These are phyloP conservation scores for Hypothenemus hampei DNA, from an alignment of 1,140 invertebrate species.

Conservation along the genomic window DNA sequence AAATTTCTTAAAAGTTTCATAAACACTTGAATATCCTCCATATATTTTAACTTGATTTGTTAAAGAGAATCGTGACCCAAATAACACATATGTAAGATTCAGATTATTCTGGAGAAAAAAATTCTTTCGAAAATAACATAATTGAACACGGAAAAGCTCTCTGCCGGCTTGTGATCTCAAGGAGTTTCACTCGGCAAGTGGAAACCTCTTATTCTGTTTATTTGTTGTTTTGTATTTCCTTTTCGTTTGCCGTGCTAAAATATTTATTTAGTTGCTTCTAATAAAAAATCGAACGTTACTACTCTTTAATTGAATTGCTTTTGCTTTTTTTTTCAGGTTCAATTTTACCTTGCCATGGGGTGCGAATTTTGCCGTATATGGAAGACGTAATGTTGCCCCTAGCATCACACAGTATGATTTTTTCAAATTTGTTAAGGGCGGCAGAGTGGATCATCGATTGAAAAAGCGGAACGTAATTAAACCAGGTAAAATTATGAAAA, in stretches of 20 bases:
- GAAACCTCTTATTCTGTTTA: slow-evolving; percentile 23
- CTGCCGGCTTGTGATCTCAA: slow-evolving; percentile 16
- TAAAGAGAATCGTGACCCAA: too few species aligned
- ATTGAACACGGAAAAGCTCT: slow-evolving; percentile 26
- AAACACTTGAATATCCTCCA: too few species aligned
- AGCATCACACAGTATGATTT: slow-evolving; percentile 95
- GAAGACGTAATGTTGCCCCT: slow-evolving; percentile 83
- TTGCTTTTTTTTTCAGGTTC: slow-evolving; percentile 56
- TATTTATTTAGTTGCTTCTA: slow-evolving; percentile 7
- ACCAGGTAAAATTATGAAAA: slow-evolving; percentile 30
- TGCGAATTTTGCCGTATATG: slow-evolving; percentile 90
- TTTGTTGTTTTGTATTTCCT: slow-evolving; percentile 23
- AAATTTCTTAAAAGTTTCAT: too few species aligned
- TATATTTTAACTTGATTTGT: too few species aligned
- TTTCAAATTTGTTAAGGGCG: slow-evolving; percentile 83
- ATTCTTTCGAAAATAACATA: slow-evolving; percentile 22
- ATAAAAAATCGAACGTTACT: not conserved
- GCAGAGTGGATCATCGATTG: slow-evolving; percentile 69
- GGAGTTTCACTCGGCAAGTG: slow-evolving; percentile 19
- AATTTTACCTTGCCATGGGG: slow-evolving; percentile 87
- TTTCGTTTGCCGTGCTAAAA: slow-evolving; percentile 16
- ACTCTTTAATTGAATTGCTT: not conserved
- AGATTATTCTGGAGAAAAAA: slow-evolving; percentile 6
- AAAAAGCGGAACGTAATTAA: slow-evolving; percentile 47
- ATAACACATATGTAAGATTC: too few species aligned